These are phyloP conservation scores for Bedellia somnulentella DNA, from an alignment of 2,888 invertebrate genomes.

Conservation along the genomic window DNA sequence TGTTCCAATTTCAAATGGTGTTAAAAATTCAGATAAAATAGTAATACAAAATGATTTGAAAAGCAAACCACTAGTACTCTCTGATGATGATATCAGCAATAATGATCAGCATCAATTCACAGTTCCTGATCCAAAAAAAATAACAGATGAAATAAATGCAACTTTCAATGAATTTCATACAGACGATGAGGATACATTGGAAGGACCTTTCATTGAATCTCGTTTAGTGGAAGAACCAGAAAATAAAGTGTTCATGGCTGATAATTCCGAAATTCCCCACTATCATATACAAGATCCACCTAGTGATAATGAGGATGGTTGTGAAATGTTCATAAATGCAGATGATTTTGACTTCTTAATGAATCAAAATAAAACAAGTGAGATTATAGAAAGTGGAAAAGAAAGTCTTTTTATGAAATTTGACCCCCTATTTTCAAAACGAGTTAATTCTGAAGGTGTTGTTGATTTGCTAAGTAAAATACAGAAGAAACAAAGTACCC, in stretches of 20 bases:
- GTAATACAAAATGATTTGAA: too few relatives aligned
- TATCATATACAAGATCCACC: constrained; percentile 14
- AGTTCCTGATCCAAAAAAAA: too few relatives aligned
- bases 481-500: constrained; percentile 32
- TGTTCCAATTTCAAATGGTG: too few relatives aligned
- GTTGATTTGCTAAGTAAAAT: constrained; percentile 27
- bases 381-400: constrained; percentile 41
- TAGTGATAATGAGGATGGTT: constrained; percentile 25
- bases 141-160: constrained; percentile 24
- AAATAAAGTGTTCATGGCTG: constrained; percentile 14
- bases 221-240: too few relatives aligned
- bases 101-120: too few relatives aligned
- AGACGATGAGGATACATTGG: constrained; percentile 47
- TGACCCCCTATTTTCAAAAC: constrained; percentile 44
- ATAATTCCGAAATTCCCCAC: constrained; percentile 17
- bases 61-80: too few relatives aligned
- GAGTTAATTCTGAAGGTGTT: constrained; percentile 33
- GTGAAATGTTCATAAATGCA: constrained; percentile 46
- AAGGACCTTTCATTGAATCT: constrained; percentile 41
- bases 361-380: constrained; percentile 37
- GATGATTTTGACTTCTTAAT: constrained; percentile 45
- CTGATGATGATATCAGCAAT: too few relatives aligned
- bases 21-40: too few relatives aligned
- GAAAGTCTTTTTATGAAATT: constrained; percentile 51
- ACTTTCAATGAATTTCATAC: constrained; percentile 33